Evolutionary conservation across 2,797 vertebrate genomes (phyloP).

Genomic region (Darevskia nairensis): DNA sequence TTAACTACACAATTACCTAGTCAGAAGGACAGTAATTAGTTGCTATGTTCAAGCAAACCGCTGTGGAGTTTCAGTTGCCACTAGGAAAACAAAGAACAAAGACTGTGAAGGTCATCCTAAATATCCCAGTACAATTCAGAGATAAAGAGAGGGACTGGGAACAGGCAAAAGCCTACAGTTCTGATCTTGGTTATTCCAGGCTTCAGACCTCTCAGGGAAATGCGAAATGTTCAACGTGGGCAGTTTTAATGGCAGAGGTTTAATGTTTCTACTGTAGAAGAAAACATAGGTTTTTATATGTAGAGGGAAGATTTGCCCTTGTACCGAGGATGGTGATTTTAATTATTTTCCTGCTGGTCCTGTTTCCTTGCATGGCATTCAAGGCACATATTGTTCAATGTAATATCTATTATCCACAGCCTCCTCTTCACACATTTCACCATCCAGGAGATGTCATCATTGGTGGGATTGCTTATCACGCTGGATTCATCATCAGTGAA

Average conservation of each 20-base stretch:
- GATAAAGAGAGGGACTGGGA: not conserved
- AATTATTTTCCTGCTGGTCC: not conserved
- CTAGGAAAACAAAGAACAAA: not conserved
- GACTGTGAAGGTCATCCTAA: not conserved
- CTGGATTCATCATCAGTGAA: not conserved
- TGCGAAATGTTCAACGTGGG: not conserved
- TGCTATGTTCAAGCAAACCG: not conserved
- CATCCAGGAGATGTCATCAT: not conserved
- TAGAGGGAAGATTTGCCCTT: not conserved
- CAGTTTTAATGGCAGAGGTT: not conserved
- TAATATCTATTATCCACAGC: not conserved
- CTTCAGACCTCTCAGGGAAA: not conserved
- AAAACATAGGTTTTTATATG: not conserved
- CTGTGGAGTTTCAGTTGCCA: not conserved
- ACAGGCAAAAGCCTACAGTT: not conserved
- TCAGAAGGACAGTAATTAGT: not conserved
- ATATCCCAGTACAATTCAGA: not conserved
- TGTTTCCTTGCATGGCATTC: not conserved
- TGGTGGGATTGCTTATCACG: not conserved
- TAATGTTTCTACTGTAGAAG: not conserved
- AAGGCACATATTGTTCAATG: not conserved
- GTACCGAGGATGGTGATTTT: not conserved
- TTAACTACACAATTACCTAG: not conserved
- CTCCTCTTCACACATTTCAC: not conserved
- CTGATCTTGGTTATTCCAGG: not conserved